Evolutionary conservation across 1,140 invertebrate genomes (phyloP).

Genomic region (Solenopsis fugax): DNA sequence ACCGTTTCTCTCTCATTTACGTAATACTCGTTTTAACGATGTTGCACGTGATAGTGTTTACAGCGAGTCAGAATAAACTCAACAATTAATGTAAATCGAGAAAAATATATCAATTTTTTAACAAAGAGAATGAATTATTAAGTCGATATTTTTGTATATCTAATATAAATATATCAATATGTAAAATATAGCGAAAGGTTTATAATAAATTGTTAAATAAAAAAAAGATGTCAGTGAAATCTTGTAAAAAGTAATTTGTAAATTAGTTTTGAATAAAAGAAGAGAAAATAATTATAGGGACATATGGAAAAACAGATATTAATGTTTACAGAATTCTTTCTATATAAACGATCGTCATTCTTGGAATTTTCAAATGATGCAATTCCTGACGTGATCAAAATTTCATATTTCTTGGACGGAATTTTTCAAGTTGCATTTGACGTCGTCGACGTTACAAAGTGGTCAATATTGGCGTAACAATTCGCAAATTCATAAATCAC

Average conservation of each 20-base stretch:
- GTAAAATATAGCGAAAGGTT: background rate
- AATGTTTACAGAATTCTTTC: background rate
- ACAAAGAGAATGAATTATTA: constrained; percentile 32
- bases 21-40: constrained; percentile 61
- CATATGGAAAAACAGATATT: background rate
- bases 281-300: constrained; percentile 5
- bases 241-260: background rate
- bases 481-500: constrained; percentile 45
- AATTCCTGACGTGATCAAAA: background rate
- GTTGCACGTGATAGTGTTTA: constrained; percentile 44
- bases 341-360: background rate
- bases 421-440: constrained; percentile 21
- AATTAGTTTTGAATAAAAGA: background rate
- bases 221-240: background rate
- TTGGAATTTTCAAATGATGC: constrained; percentile 2
- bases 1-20: constrained; percentile 55
- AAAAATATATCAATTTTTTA: constrained; percentile 30
- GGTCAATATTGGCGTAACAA: constrained; percentile 1
- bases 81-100: constrained; percentile 36
- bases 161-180: background rate
- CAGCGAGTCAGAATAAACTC: constrained; percentile 28
- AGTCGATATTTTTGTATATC: background rate
- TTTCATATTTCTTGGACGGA: constrained; percentile 11
- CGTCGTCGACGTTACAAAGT: background rate
- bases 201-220: constrained; percentile 2